Evolutionary conservation across 2,797 vertebrate species (phyloP).

Genomic region (Nannoperca obscura): DNA sequence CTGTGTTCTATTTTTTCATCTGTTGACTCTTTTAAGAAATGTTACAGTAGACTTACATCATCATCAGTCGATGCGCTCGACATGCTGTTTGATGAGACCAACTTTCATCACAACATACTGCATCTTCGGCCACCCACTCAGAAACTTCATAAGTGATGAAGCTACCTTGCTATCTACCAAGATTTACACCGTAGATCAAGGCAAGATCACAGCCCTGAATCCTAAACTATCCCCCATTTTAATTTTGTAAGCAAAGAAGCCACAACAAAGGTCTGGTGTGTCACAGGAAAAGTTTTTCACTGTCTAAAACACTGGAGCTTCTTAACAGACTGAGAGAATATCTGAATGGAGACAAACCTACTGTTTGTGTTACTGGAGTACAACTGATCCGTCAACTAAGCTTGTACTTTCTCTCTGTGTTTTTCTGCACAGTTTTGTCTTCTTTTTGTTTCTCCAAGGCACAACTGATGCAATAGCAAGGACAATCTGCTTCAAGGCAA

Average conservation of each 20-base stretch:
- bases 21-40: conserved; percentile 16
- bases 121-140: conserved; percentile 4
- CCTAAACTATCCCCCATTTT: not conserved
- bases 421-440: conserved; percentile 16
- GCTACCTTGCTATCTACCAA: not conserved
- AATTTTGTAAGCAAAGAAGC: not conserved
- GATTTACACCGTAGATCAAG: not conserved
- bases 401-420: conserved; percentile 38
- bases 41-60: conserved; percentile 39
- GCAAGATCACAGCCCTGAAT: not conserved
- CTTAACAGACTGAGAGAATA: not conserved
- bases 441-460: conserved; percentile 13
- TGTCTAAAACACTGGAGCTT: not conserved
- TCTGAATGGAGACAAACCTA: conserved; percentile 26
- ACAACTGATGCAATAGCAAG: conserved; percentile 41
- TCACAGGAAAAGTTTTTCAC: conserved; percentile 16
- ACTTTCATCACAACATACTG: not conserved
- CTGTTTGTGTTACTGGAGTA: conserved; percentile 28
- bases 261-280: not conserved
- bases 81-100: conserved; percentile 7
- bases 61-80: conserved; percentile 35
- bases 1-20: conserved; percentile 17
- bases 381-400: conserved; percentile 48
- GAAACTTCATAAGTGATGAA: not conserved
- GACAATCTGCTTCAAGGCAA: conserved; percentile 25